A percentile compares a stretch with the other conserved stretches of the same genome.
Evolutionary conservation across 1,140 invertebrate genomes (phyloP).

Genomic region (Pantala flavescens): DNA sequence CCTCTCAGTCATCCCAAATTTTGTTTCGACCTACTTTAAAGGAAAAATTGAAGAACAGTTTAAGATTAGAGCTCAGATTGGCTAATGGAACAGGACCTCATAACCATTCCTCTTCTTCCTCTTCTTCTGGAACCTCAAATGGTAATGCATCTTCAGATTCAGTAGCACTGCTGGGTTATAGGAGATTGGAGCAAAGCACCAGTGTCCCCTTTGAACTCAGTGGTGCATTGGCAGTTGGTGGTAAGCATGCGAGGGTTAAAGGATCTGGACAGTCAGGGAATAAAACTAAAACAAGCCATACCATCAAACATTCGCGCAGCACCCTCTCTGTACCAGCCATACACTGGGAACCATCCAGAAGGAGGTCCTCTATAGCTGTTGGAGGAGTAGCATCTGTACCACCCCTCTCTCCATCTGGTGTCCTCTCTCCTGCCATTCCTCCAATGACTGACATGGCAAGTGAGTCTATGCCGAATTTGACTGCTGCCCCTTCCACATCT

Average conservation of each 20-base stretch:
- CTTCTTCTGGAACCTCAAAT: constrained; percentile 34
- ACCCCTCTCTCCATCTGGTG: constrained; percentile 11
- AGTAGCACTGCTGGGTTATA: constrained; percentile 34
- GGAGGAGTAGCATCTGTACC: neutral
- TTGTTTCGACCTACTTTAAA: constrained; percentile 27
- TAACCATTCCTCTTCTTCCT: constrained; percentile 41
- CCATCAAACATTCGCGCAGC: constrained; percentile 47
- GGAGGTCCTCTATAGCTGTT: neutral
- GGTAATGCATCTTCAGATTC: constrained; percentile 32
- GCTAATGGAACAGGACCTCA: constrained; percentile 28
- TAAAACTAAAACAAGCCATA: constrained; percentile 27
- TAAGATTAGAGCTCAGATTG: constrained; percentile 27
- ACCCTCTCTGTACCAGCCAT: constrained; percentile 39
- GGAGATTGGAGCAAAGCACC: constrained; percentile 42
- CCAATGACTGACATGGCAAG: constrained; percentile 22
- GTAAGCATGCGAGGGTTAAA: neutral
- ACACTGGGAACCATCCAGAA: neutral
- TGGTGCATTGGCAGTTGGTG: constrained; percentile 21
- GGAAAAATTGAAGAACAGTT: constrained; percentile 29
- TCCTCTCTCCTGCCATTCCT: constrained; percentile 12
- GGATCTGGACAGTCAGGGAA: constrained; percentile 11
- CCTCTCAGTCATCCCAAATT: constrained; percentile 22
- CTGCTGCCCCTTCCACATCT: constrained; percentile 29
- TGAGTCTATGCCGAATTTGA: constrained; percentile 40
- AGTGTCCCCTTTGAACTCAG: constrained; percentile 48